Conservation (phyloP, 2,797 vertebrate genomes). For the Cheracebus regulus region DNA sequence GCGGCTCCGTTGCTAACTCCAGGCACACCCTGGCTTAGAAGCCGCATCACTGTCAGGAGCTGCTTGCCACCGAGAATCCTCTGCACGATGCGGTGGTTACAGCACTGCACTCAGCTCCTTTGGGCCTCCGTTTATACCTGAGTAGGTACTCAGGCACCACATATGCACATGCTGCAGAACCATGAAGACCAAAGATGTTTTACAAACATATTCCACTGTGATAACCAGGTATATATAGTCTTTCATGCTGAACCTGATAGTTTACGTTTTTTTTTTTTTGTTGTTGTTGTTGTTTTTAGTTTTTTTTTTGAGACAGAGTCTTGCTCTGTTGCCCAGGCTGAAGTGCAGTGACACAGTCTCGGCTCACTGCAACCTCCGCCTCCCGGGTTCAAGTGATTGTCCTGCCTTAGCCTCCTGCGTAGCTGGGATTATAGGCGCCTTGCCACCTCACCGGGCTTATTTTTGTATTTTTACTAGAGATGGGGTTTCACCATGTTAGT, state of each 20-base stretch:
- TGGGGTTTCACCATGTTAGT: too few relatives aligned
- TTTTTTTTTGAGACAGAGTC: too few relatives aligned
- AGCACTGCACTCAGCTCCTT: neutral
- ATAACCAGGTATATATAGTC: neutral
- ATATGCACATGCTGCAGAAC: neutral
- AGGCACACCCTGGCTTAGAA: neutral
- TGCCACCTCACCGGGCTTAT: too few relatives aligned
- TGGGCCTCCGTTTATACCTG: neutral
- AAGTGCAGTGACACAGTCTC: too few relatives aligned
- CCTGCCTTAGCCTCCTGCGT: too few relatives aligned
- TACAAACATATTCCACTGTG: neutral
- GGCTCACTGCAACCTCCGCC: too few relatives aligned
- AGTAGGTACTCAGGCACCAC: neutral
- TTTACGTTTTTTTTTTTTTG: neutral
- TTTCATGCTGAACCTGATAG: neutral
- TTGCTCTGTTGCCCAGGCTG: too few relatives aligned
- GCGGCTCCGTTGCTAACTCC: rapidly evolving
- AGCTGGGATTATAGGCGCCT: too few relatives aligned
- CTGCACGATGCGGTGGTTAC: neutral
- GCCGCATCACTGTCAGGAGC: neutral
- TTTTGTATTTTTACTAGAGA: too few relatives aligned
- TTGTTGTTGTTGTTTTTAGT: too few relatives aligned
- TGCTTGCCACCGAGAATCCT: neutral
- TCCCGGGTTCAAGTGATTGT: too few relatives aligned
- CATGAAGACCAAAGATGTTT: neutral